Evolutionary conservation across 2,888 invertebrate genomes (phyloP), one percentile per base, ranked within the genome.

Genomic region (Emmelina monodactyla): DNA sequence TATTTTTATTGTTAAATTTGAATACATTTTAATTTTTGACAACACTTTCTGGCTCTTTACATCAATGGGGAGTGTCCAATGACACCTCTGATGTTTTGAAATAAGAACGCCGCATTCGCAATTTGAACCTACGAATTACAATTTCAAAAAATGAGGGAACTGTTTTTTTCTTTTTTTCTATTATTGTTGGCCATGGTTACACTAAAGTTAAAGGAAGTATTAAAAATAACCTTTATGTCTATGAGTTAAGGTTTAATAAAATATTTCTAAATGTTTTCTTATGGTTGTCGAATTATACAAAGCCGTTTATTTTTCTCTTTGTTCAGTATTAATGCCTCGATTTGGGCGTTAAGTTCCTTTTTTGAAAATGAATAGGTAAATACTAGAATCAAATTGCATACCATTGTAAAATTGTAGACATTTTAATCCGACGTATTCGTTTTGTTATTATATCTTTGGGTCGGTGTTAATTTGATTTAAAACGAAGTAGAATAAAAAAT

Each of bases 81-180:
- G 76, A 78, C 78, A 76, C 76, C 72, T 73, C 66, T 72, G 67
- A 67, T 70, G 78, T 79, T 79, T 78, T 78, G 78, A 78, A 78
- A 78, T 76, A 70, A 68, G 75, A 76, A 75, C 63, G 70, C 72
- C 71, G 69, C 71, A 70, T 67, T 76, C 66, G 78, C 72, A 78
- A 79, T 64, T 66, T 46, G 79, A 79, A 79, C 70, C 79, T 76
- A 78, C 75, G 66, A 78, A 79, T 79, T 79, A 79, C 69, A 69
- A 65, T 64, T 72, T 66, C 62, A 69, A 75, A 70, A 76, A 75
- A 63, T 62, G 61, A 66, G 70, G 75, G 70, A 55, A 57, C 56
- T 50, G 49, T 62, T 69, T 71, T 70, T 68, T 68, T 58, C 51
- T 55, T 61, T 62, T 65, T 61, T 14, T 9, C 29, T 29, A 29